Conservation (phyloP, 2,888 invertebrate species). For the Camptogramma bilineatum region DNA sequence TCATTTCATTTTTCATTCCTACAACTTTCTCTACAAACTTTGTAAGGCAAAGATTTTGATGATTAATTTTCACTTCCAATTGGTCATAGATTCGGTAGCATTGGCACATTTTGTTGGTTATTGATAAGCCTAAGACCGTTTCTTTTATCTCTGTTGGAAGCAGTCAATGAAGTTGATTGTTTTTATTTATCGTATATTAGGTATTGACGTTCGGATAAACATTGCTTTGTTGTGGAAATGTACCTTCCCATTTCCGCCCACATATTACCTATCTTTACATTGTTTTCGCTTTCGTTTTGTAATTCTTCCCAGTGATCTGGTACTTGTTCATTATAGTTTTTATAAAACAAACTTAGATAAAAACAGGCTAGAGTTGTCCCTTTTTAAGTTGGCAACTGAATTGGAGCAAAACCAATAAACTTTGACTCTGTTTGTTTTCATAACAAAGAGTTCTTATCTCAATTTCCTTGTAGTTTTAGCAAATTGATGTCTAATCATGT, state of each 20-base stretch:
- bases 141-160: constrained; percentile 18
- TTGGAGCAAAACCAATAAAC: no score
- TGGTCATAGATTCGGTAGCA: constrained; percentile 30
- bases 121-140: constrained; percentile 50
- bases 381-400: no score
- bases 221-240: constrained; percentile 24
- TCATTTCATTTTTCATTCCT: neutral
- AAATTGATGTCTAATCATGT: no score
- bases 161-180: constrained; percentile 21
- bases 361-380: no score
- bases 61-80: constrained; percentile 35
- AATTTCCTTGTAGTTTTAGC: no score
- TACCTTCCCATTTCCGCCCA: constrained; percentile 27
- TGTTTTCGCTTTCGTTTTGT: neutral
- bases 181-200: constrained; percentile 9
- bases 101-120: constrained; percentile 35
- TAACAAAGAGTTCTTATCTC: no score
- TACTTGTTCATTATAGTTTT: no score
- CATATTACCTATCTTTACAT: constrained; percentile 9
- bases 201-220: constrained; percentile 1
- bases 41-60: neutral
- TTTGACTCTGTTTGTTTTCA: no score
- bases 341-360: no score
- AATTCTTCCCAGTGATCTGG: no score
- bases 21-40: constrained; percentile 28